phyloP scores from a whole-genome alignment of 2,797 vertebrate species.

The Tadarida brasiliensis region DNA sequence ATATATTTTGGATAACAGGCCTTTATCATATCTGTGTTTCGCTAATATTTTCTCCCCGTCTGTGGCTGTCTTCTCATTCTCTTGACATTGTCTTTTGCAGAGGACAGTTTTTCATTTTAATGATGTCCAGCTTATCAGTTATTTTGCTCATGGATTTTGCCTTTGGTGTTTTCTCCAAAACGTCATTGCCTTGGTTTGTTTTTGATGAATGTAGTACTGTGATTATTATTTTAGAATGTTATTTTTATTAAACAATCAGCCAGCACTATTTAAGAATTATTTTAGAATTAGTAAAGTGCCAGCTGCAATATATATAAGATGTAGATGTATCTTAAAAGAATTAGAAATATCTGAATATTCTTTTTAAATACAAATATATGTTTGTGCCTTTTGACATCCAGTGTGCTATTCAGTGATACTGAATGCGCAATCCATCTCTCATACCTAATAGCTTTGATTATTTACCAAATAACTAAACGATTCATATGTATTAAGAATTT shows the following conservation, averaged over 20 bases:
- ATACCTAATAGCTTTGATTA: neutral
- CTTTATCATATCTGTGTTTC: neutral
- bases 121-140: neutral
- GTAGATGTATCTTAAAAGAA: neutral
- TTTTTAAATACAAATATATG: conserved; percentile 53
- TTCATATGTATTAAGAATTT: neutral
- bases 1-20: neutral
- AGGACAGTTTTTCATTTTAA: conserved; percentile 8
- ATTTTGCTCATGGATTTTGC: neutral
- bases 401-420: neutral
- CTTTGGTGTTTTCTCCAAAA: neutral
- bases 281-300: conserved; percentile 21
- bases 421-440: neutral
- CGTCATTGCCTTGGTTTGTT: neutral
- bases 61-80: neutral
- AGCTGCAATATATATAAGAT: neutral
- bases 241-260: conserved; percentile 9
- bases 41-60: neutral
- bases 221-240: neutral
- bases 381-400: neutral
- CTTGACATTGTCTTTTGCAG: neutral
- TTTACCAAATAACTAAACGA: neutral
- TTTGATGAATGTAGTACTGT: neutral
- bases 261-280: conserved; percentile 16
- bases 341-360: neutral